phyloP scores from a whole-genome alignment of 2,888 invertebrate genomes.

The Onchidella celtica region DNA sequence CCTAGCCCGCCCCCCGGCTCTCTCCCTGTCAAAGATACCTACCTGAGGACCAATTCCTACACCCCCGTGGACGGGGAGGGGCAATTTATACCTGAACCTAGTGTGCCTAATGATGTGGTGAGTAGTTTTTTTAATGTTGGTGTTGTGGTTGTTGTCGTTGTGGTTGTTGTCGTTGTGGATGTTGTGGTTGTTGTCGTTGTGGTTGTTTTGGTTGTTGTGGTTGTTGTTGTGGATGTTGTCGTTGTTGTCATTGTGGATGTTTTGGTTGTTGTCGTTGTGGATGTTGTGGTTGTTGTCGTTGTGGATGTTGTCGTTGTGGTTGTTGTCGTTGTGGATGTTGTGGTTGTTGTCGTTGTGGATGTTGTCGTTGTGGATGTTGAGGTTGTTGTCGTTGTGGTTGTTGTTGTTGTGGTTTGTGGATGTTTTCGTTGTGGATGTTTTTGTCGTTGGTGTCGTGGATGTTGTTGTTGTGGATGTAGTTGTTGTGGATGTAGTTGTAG shows the following conservation, averaged over 20 bases:
- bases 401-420: too few species aligned
- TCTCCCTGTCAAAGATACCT: constrained; percentile 64
- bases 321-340: neutral
- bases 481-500: too few species aligned
- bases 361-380: too few species aligned
- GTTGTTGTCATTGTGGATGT: neutral
- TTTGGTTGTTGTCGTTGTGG: neutral
- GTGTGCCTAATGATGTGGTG: constrained; percentile 23
- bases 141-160: neutral
- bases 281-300: neutral
- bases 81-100: constrained; percentile 60
- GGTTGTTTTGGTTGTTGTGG: neutral
- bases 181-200: neutral
- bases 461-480: too few species aligned
- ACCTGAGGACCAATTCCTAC: constrained; percentile 52
- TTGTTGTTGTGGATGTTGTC: neutral
- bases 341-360: too few species aligned
- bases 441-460: too few species aligned
- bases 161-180: neutral
- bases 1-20: constrained; percentile 75
- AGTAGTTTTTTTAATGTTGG: constrained; percentile 26
- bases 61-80: constrained; percentile 57
- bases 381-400: too few species aligned
- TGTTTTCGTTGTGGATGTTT: too few species aligned
- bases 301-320: neutral